Evolutionary conservation across 1,140 invertebrate genomes (phyloP), one percentile per base, ranked within the genome.

Genomic region (Zeugodacus cucurbitae): DNA sequence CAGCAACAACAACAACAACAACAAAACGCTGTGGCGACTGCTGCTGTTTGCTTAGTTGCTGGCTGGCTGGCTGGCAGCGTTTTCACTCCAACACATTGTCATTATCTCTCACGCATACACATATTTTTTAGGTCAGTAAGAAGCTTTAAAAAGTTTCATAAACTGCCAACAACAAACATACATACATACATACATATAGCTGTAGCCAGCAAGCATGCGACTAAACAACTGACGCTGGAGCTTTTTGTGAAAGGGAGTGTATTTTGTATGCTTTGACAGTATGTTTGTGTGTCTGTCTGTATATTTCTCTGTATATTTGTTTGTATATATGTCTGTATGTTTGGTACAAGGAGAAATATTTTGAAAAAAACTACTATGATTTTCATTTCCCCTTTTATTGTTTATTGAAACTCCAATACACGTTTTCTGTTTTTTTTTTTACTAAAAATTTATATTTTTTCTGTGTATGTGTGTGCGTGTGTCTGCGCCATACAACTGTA

Each of bases 221-320:
- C 17, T 44, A 41, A 82, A 14, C 74, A 48, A 82, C 74, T 26
- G 26, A 22, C 74, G 44, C 37, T 82, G 74, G 74, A 82, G 74
- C 74, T 82, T 82, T 82, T 82, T 82, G 74, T 82, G 74, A 82
- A 82, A 82, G 74, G 74, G 74, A 82, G 74, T 82, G 74, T 82
- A 82, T 48, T 44, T 82, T 26, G n/a, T 82, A 44, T 32, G 64
- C 26, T 32, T 32, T 67, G 32, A 17, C 48, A 17, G 48, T 34
- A 32, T 67, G 29, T 62, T 62, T 7, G 26, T 67, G 14, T 67
- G 32, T 29, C 32, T 67, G 29, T 54, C 0, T 34, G 26, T 5
- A 34, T n/a, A n/a, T n/a, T n/a, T n/a, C n/a, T n/a, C n/a, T 32
- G 64, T 67, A 34, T 5, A 10, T 67, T 14, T 32, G 64, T 67